Base-by-base conservation (phyloP, 1,140 invertebrate genomes). In the Monomorium pharaonis region DNA sequence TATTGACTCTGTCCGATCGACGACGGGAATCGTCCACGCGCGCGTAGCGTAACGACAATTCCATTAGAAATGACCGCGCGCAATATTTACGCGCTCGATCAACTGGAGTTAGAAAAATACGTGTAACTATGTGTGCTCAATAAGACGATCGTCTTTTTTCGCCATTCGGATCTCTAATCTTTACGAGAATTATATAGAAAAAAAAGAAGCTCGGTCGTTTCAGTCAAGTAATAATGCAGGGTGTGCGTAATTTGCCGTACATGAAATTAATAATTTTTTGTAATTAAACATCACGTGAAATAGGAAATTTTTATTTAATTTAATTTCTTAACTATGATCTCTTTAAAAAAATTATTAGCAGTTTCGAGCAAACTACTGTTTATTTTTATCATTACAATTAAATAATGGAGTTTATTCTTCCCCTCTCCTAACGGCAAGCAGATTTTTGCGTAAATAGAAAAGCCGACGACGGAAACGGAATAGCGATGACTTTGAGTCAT, bases 1-100 rank as follows among this genome's bases (percentile, higher is more conserved):
- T 88, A 89, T 89, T 86, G 65, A 75, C 78, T 83, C 49, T 83
- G 78, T 42, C n/a, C 60, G 86, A 54, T 42, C 54, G 62, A 30
- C 51, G 84, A 54, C 63, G n/a, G 12, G 37, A 62, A 58, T 76
- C 67, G 63, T 81, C 51, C 51, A n/a, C 33, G 78, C 7, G 51
- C 69, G 44, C 33, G 33, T 33, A 44, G 30, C 54, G 63, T 72
- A 85, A 54, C 86, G 72, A 49, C 14, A 27, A 14, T 37, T 49
- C 76, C 58, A 88, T 87, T 63, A 75, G 65, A 56, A 62, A 47
- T 49, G 56, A 12, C 12, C 67, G 56, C 65, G 56, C 42, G 78
- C 60, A 83, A 83, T n/a, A 83, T 83, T 72, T 58, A 67, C 12
- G 75, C 65, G 87, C 75, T 51, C 58, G 51, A 30, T 24, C 87